Evolutionary conservation across 1,140 invertebrate species (phyloP).

Genomic region (Bombyx mori): DNA sequence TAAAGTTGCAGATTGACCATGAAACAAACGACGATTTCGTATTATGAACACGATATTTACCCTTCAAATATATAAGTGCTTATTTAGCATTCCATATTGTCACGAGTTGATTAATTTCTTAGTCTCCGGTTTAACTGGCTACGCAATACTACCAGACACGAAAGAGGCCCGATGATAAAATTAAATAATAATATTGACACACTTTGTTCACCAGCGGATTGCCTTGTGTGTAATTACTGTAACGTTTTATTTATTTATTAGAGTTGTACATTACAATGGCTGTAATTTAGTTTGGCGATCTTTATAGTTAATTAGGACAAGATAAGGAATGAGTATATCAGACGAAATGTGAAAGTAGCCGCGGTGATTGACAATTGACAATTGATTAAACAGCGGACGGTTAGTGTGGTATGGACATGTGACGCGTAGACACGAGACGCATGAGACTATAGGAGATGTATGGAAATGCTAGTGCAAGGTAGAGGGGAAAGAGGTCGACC

Average conservation of each 20-base stretch:
- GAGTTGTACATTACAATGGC: neutral
- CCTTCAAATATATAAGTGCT: too few species aligned
- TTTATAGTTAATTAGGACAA: neutral
- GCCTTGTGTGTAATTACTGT: constrained; percentile 57
- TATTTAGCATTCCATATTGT: constrained; percentile 10
- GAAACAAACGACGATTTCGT: too few species aligned
- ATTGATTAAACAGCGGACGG: too few species aligned
- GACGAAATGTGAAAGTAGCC: neutral
- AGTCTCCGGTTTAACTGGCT: constrained; percentile 40
- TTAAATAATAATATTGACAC: constrained; percentile 67
- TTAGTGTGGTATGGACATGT: too few species aligned
- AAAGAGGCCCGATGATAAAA: constrained; percentile 58
- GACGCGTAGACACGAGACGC: too few species aligned
- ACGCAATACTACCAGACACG: constrained; percentile 37
- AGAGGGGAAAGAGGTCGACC: too few species aligned
- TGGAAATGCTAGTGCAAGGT: too few species aligned
- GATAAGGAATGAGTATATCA: neutral
- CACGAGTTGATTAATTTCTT: constrained; percentile 39
- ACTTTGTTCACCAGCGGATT: constrained; percentile 50
- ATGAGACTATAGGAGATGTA: too few species aligned
- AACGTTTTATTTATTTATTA: constrained; percentile 22
- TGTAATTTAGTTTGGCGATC: neutral
- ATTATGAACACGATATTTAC: too few species aligned
- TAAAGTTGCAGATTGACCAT: too few species aligned
- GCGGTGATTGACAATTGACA: neutral